phyloP scores from a whole-genome alignment of 2,888 invertebrate genomes.

The Zootermopsis nevadensis region DNA sequence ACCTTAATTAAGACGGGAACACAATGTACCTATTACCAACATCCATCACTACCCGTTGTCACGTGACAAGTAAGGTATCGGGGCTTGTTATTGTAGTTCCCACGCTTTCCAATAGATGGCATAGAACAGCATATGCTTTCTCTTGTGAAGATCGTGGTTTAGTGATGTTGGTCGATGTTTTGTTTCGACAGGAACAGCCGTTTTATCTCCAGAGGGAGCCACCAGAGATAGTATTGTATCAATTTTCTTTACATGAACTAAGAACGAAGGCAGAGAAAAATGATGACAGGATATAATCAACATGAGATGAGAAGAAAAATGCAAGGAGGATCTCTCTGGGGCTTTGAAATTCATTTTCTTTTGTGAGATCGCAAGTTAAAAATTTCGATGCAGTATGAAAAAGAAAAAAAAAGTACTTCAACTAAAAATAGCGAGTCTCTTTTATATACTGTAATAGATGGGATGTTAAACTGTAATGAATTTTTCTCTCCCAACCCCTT shows the following conservation, averaged over 20 bases:
- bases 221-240: neutral
- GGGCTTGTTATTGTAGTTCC: neutral
- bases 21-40: too few species aligned
- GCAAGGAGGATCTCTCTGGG: neutral
- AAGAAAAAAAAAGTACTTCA: neutral
- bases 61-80: neutral
- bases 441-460: too few species aligned
- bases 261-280: slow-evolving; percentile 6
- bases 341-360: neutral
- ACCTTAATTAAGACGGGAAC: too few species aligned
- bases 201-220: neutral
- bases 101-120: neutral
- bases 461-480: too few species aligned
- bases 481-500: too few species aligned
- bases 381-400: neutral
- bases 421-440: too few species aligned
- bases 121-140: neutral
- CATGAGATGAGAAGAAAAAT: neutral
- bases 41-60: neutral
- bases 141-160: neutral
- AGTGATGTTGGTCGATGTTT: neutral
- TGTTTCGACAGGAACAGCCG: neutral
- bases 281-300: neutral
- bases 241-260: neutral
- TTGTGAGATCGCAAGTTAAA: neutral